Evolutionary conservation across 2,797 vertebrate species (phyloP), one percentile per base, ranked within the genome.

Genomic region (Microcaecilia unicolor): DNA sequence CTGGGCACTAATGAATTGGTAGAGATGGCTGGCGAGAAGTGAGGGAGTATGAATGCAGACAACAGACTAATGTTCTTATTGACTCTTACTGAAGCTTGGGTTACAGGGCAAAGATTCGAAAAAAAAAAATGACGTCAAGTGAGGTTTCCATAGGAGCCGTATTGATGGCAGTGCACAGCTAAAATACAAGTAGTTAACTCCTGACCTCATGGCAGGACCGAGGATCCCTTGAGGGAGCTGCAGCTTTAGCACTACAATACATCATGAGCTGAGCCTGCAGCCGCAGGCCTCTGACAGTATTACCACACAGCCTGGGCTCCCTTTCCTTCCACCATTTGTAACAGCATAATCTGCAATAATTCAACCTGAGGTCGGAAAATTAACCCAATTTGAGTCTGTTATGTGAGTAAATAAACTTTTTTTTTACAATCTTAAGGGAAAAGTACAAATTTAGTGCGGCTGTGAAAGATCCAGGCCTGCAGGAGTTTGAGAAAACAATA

Each of bases 1-100:
- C 86, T 86, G 85, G 71, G 66, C 47, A 76, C 86, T 91, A 92
- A 93, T 88, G 90, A 94, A 92, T 84, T 80, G 82, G 78, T 74
- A 67, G 75, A n/a, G n/a, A 76, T 62, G 75, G 84, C 81, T 83
- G 76, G 81, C 84, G 81, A 83, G 83, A 89, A 88, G 81, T 76
- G 62, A 80, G 71, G n/a, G n/a, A 81, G 78, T 72, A 85, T 82
- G 87, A 86, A 88, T 88, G 87, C 81, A 81, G 83, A 90, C 85
- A 86, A 84, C 54, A 67, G 64, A 78, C 74, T 67, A 78, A 68
- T 76, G 74, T 78, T 83, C 72, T 74, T 85, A 74, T 67, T 89
- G 88, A 92, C 78, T 81, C 81, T 73, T 72, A 59, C 49, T 67
- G 58, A 76, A 69, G 75, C 77, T 66, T 44, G 41, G n/a, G 68